Conservation (phyloP, 2,113 vertebrate genomes). For the Aepyceros melampus region DNA sequence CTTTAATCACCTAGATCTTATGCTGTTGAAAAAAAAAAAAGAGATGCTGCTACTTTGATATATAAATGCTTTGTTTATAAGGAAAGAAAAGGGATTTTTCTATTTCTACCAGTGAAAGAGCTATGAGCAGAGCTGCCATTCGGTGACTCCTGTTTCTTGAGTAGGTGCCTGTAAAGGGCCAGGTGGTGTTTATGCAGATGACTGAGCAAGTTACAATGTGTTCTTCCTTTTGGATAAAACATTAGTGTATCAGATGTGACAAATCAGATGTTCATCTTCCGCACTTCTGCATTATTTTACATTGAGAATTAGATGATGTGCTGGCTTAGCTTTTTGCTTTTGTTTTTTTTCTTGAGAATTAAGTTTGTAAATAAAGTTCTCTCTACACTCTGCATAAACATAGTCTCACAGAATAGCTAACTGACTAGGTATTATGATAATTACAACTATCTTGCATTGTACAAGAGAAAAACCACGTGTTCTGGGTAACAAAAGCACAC, state of each 20-base stretch:
- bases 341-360: conserved; percentile 63
- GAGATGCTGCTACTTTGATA: not conserved
- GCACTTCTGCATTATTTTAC: conserved; percentile 89
- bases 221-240: conserved; percentile 99
- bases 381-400: conserved; percentile 77
- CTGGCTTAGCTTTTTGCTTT: conserved; percentile 83
- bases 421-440: conserved; percentile 77
- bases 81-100: conserved; percentile 52
- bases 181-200: conserved; percentile 99
- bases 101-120: conserved; percentile 79
- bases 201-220: conserved; percentile 97
- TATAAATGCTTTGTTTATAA: conserved; percentile 74
- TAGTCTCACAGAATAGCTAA: conserved; percentile 73
- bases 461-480: conserved; percentile 51
- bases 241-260: conserved; percentile 99
- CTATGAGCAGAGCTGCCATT: conserved; percentile 78
- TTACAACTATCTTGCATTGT: conserved; percentile 59
- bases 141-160: conserved; percentile 90
- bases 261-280: conserved; percentile 99
- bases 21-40: not conserved
- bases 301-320: conserved; percentile 87
- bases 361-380: conserved; percentile 81
- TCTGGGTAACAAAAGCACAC: conserved; percentile 62
- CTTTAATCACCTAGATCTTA: conserved; percentile 34
- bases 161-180: conserved; percentile 93